phyloP scores from a whole-genome alignment of 2,113 vertebrate genomes.

The Grammomys dolichurus region DNA sequence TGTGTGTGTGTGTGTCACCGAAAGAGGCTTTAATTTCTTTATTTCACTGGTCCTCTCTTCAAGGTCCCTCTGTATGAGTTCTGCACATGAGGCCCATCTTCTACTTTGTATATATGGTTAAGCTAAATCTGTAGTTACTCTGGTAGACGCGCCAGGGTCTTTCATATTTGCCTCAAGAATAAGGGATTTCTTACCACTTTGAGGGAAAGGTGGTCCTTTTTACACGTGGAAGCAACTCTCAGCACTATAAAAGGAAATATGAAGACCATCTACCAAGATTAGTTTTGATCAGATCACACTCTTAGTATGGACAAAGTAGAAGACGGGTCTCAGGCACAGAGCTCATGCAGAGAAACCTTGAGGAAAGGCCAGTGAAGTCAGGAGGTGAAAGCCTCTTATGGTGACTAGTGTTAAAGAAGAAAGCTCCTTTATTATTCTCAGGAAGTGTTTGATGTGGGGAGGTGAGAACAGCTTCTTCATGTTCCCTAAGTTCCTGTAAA shows the following conservation, averaged over 20 bases:
- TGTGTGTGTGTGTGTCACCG: too few relatives aligned
- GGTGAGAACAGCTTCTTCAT: background rate
- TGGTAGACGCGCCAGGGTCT: background rate
- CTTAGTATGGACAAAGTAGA: too few relatives aligned
- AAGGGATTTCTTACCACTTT: background rate
- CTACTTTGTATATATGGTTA: too few relatives aligned
- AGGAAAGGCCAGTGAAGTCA: background rate
- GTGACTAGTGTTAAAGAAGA: background rate
- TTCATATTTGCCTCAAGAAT: background rate
- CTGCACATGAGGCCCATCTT: too few relatives aligned
- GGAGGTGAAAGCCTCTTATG: background rate
- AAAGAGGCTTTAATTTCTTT: too few relatives aligned
- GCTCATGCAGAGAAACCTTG: background rate
- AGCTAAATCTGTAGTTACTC: background rate
- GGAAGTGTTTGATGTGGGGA: background rate
- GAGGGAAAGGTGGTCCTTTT: background rate
- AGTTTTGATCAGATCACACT: too few relatives aligned
- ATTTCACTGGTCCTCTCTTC: too few relatives aligned
- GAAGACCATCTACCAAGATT: too few relatives aligned
- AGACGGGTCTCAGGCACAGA: background rate
- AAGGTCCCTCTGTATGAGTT: too few relatives aligned
- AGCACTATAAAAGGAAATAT: too few relatives aligned
- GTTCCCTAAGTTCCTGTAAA: background rate
- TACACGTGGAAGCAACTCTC: too few relatives aligned
- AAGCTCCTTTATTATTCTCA: background rate